Evolutionary conservation across 2,888 invertebrate species (phyloP), one percentile per base, ranked within the genome.

Genomic region (Pilophorus perplexus): DNA sequence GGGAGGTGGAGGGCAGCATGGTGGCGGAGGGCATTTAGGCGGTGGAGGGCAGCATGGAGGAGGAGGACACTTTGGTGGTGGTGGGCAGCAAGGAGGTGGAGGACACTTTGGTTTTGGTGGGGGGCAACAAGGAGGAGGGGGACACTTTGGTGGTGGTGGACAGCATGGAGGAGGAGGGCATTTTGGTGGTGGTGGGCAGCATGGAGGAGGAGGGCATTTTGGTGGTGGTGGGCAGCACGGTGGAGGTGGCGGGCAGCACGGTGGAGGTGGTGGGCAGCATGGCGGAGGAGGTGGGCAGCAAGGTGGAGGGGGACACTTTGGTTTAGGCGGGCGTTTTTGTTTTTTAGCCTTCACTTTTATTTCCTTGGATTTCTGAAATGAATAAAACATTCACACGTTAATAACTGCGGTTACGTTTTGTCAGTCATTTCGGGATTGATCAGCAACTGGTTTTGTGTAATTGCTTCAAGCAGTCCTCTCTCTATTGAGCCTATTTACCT

Each of bases 221-320:
- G 64, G 50, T 38, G 50, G 60, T 12, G 57, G 57, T 27, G 64
- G 57, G 6, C 38, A 38, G 2, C 27, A 27, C 12, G 65, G 46
- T 18, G 62, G 46, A 5, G 59, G 42, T 23, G 60, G 60, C 2
- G 62, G 62, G 28, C 48, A 50, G 16, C 22, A 16, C 18, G 46
- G 62, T 2, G 44, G 46, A 25, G 42, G 60, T 42, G 62, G 62
- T 1, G 62, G 54, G 54, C 54, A 50, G 22, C 50, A 54, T 5
- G 54, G 54, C 14, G 48, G 48, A 8, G 52, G 62, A n/a, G 42
- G 59, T 6, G 59, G 66, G 44, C 57, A 46, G 33, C 65, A 65
- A 25, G 65, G 65, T 12, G 64, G 60, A 1, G 64, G 64, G 52
- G 48, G 50, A 37, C 59, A 57, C 5, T 25, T 25, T 14, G 60